Evolutionary conservation across 2,888 invertebrate genomes (phyloP).

Genomic region (Stenolophus ochropezus): DNA sequence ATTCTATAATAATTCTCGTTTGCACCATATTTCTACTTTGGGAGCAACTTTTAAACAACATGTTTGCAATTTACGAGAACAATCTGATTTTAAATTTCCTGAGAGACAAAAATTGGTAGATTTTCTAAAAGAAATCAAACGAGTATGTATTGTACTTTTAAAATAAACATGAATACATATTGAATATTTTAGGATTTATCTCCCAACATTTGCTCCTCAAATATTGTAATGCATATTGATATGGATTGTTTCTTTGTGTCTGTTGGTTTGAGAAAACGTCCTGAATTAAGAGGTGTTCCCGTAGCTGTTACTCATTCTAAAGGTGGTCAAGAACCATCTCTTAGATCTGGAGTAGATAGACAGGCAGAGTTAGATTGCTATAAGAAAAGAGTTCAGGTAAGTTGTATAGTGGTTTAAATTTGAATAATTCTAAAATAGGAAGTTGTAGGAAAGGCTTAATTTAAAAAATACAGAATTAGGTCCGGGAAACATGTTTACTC

Average conservation of each 20-base stretch:
- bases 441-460: slow-evolving; percentile 49
- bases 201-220: background rate
- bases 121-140: background rate
- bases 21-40: slow-evolving; percentile 95
- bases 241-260: slow-evolving; percentile 99
- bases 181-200: background rate
- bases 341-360: slow-evolving; percentile 76
- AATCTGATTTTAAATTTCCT: slow-evolving; percentile 79
- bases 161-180: background rate
- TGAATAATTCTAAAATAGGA: background rate
- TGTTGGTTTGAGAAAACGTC: slow-evolving; percentile 88
- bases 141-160: slow-evolving; percentile 19
- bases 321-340: slow-evolving; percentile 74
- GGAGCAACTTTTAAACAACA: slow-evolving; percentile 93
- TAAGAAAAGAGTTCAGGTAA: slow-evolving; percentile 71
- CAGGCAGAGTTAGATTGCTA: slow-evolving; percentile 78
- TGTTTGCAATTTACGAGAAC: slow-evolving; percentile 83
- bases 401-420: background rate
- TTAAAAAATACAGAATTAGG: slow-evolving; percentile 44
- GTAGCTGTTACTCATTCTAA: slow-evolving; percentile 92
- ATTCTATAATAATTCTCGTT: slow-evolving; percentile 94
- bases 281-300: slow-evolving; percentile 87
- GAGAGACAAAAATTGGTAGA: slow-evolving; percentile 75
- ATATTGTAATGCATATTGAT: slow-evolving; percentile 95
- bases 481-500: slow-evolving; percentile 52